These are phyloP conservation scores for Hormaphis cornu DNA, from an alignment of 1,140 invertebrate species.

Conservation along the genomic window DNA sequence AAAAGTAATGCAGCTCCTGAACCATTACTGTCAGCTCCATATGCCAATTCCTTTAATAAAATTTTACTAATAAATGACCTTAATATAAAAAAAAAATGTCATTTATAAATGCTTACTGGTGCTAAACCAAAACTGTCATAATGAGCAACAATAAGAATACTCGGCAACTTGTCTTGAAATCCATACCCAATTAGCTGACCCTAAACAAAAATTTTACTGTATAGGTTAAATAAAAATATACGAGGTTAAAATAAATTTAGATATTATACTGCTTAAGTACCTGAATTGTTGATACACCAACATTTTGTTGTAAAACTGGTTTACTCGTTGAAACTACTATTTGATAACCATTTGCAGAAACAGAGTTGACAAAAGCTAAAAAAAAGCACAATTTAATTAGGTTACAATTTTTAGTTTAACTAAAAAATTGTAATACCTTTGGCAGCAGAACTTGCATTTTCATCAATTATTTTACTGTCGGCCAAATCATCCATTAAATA, in stretches of 20 bases:
- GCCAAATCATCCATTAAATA: conserved; percentile 67
- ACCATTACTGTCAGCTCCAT: conserved; percentile 85
- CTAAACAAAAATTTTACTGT: conserved; percentile 48
- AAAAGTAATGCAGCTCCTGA: conserved; percentile 82
- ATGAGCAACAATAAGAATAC: conserved; percentile 82
- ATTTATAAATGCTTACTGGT: conserved; percentile 58
- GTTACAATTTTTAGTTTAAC: conserved; percentile 5
- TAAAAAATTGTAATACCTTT: conserved; percentile 44
- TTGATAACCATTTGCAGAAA: conserved; percentile 89
- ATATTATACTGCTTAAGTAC: conserved; percentile 38
- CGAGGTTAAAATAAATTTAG: background rate
- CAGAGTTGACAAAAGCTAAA: conserved; percentile 66
- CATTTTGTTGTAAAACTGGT: conserved; percentile 61
- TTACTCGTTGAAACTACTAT: conserved; percentile 63
- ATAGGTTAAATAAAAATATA: background rate
- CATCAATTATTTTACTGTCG: conserved; percentile 46
- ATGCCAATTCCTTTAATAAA: conserved; percentile 60
- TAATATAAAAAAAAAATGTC: background rate
- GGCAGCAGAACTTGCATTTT: conserved; percentile 55
- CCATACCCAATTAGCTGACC: conserved; percentile 76
- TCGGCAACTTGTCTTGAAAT: conserved; percentile 67
- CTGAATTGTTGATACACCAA: conserved; percentile 65
- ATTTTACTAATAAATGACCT: background rate
- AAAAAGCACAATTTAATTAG: conserved; percentile 34
- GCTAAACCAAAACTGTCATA: conserved; percentile 83